These are phyloP conservation scores for Odontomyia ornata DNA, from an alignment of 2,888 invertebrate genomes.

Conservation along the genomic window DNA sequence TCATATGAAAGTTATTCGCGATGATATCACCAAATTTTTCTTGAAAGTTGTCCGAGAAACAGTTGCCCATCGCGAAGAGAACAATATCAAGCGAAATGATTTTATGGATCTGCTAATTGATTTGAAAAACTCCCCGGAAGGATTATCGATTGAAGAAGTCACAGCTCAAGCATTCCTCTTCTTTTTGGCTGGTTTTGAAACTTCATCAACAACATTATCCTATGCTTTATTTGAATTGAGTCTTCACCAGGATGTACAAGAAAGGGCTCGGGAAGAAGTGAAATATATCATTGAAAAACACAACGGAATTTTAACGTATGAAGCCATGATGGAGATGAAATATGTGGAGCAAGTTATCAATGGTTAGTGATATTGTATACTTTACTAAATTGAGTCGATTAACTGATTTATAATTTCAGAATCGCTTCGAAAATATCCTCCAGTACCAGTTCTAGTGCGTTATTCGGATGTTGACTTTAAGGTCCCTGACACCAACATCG, in stretches of 20 bases:
- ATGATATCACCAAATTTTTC: slow-evolving; percentile 57
- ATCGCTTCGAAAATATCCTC: slow-evolving; percentile 65
- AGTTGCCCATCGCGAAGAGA: slow-evolving; percentile 60
- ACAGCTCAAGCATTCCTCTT: slow-evolving; percentile 57
- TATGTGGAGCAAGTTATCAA: slow-evolving; percentile 58
- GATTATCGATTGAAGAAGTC: slow-evolving; percentile 43
- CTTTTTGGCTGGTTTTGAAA: slow-evolving; percentile 59
- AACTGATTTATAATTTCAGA: slow-evolving; percentile 56
- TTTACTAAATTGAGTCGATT: neutral
- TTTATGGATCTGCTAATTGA: slow-evolving; percentile 67
- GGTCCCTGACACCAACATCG: slow-evolving; percentile 56
- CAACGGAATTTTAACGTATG: slow-evolving; percentile 56
- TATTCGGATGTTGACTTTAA: slow-evolving; percentile 57
- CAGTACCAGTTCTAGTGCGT: slow-evolving; percentile 59
- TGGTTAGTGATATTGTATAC: slow-evolving; percentile 55
- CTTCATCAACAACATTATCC: slow-evolving; percentile 57
- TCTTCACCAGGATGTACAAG: slow-evolving; percentile 55
- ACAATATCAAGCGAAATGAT: slow-evolving; percentile 63
- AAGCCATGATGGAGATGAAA: slow-evolving; percentile 57
- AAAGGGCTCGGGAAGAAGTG: slow-evolving; percentile 55
- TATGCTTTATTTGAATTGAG: slow-evolving; percentile 57
- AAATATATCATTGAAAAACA: slow-evolving; percentile 52
- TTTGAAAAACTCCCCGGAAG: slow-evolving; percentile 55
- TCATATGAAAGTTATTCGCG: slow-evolving; percentile 51
- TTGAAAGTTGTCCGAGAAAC: slow-evolving; percentile 60